Percentiles rank a stretch among this genome's conserved stretches.
These are phyloP conservation scores for Nothobranchius kuhntae DNA, from an alignment of 2,113 vertebrate genomes.

Conservation along the genomic window DNA sequence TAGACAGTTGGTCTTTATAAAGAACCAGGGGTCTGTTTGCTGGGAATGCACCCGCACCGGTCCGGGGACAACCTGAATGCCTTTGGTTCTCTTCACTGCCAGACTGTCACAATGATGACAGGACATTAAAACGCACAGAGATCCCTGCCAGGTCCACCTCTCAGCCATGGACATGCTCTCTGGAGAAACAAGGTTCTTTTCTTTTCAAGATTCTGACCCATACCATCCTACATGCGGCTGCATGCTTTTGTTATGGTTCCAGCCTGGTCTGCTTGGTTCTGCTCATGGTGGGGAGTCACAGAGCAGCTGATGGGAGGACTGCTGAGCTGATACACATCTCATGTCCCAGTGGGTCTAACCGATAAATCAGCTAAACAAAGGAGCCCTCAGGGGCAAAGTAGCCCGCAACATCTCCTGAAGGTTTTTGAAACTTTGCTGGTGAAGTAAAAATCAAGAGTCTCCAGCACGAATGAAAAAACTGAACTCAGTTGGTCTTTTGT, in stretches of 20 bases:
- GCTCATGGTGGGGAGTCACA: conserved; percentile 44
- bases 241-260: neutral
- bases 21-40: conserved; percentile 10
- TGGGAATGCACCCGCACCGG: conserved; percentile 8
- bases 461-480: too few relatives aligned
- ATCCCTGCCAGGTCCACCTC: conserved; percentile 9
- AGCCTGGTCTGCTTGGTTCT: conserved; percentile 17
- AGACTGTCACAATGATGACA: neutral
- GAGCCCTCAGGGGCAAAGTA: neutral
- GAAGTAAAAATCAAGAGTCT: neutral
- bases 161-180: neutral
- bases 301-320: conserved; percentile 50
- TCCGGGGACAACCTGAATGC: neutral
- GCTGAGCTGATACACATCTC: conserved; percentile 51
- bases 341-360: conserved; percentile 3
- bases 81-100: conserved; percentile 22
- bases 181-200: neutral
- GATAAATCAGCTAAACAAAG: conserved; percentile 1
- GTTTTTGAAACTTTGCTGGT: neutral
- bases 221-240: conserved; percentile 6
- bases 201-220: neutral
- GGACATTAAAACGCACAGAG: conserved; percentile 5
- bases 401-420: neutral
- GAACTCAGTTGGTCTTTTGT: neutral
- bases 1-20: too few relatives aligned